Percentiles rank a stretch among this genome's conserved stretches.
These are phyloP conservation scores for Chiroxiphia lanceolata DNA, from an alignment of 2,797 vertebrate species.

Conservation along the genomic window DNA sequence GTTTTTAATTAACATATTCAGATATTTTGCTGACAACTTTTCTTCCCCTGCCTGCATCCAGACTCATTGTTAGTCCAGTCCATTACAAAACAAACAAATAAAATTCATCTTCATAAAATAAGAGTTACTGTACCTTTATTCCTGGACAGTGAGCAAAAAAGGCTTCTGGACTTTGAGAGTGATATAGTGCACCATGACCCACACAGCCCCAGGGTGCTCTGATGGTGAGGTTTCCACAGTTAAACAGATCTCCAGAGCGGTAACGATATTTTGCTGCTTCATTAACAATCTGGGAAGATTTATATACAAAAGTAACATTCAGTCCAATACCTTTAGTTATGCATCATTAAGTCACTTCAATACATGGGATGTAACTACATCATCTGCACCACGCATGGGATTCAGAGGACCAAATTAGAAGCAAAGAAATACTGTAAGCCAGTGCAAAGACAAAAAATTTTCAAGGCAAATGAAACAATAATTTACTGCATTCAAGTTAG, in stretches of 20 bases:
- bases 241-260: constrained; percentile 93
- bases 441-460: background rate
- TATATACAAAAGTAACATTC: background rate
- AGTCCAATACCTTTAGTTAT: background rate
- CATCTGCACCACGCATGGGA: background rate
- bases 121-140: constrained; percentile 85
- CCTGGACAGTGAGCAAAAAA: constrained; percentile 96
- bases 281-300: constrained; percentile 88
- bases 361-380: background rate
- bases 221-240: constrained; percentile 95
- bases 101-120: background rate
- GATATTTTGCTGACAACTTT: background rate
- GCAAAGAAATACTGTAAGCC: background rate
- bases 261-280: constrained; percentile 98
- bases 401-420: background rate
- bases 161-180: constrained; percentile 97
- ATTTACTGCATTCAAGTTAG: background rate
- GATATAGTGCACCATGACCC: constrained; percentile 95
- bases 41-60: background rate
- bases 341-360: background rate
- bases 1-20: background rate
- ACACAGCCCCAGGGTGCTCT: constrained; percentile 97
- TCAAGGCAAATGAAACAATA: background rate
- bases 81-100: background rate
- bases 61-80: background rate